Evolutionary conservation across 1,140 invertebrate genomes (phyloP), one percentile per base, ranked within the genome.

Genomic region (Polyergus mexicanus): DNA sequence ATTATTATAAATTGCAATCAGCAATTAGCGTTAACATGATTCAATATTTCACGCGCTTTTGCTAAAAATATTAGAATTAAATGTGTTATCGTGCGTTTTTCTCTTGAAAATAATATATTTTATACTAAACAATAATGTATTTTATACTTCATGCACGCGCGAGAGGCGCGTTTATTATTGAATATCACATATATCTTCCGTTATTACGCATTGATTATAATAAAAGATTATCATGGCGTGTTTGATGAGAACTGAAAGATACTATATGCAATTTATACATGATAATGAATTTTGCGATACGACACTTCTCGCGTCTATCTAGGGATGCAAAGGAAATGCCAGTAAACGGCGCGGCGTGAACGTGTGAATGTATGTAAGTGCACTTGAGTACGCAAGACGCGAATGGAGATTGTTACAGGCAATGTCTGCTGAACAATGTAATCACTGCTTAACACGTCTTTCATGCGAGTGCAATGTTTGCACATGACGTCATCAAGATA

Each of bases 351-450:
- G 66, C 74, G 8, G 54, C 19, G 47, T 58, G 28, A 87, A 63
- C 25, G 66, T 38, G n/a, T 47, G 81, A 47, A 54, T 80, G 65
- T 63, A 76, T n/a, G 32, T 44, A 32, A 66, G 60, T 66, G 81
- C 54, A 28, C 13, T n/a, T 22, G 71, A 77, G 68, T 62, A 28
- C 25, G 71, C 35, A 41, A 69, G 78, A 71, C 25, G 16, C 44
- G 47, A 56, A 22, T 66, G 47, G 38, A 62, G 56, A 60, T 62
- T 22, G 78, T 89, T 88, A 89, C 89, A 89, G 88, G 89, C 78
- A 88, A 88, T 90, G 83, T 86, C 88, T 78, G 83, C 51, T 65
- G 62, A 85, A 51, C 47, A 51, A 85, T 89, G 80, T 74, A 77
- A 87, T 81, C 51, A 32, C 54, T 74, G 62, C 51, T 80, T 74